These are phyloP conservation scores for Lycaena phlaeas DNA, from an alignment of 2,888 invertebrate species.

Conservation along the genomic window DNA sequence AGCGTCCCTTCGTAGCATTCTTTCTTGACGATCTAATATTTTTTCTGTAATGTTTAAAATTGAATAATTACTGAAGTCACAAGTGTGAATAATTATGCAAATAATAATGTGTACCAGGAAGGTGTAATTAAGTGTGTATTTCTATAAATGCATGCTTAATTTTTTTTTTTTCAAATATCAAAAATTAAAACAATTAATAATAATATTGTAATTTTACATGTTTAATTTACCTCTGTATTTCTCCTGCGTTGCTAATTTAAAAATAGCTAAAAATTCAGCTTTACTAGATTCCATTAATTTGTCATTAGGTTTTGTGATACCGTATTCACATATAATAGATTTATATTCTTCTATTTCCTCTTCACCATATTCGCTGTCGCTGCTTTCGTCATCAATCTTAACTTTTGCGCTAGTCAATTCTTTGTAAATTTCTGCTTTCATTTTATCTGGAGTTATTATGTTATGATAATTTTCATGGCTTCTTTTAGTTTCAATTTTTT, in stretches of 20 bases:
- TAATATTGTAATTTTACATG: no score
- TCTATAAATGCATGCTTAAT: no score
- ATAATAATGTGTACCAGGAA: no score
- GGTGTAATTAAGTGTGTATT: no score
- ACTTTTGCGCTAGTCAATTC: constrained; percentile 43
- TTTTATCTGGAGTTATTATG: constrained; percentile 54
- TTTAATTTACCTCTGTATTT: constrained; percentile 77
- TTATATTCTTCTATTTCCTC: constrained; percentile 61
- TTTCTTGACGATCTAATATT: constrained; percentile 75
- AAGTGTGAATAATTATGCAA: no score
- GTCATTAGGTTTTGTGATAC: constrained; percentile 10
- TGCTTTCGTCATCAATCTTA: constrained; percentile 41
- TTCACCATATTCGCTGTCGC: constrained; percentile 64
- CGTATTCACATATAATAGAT: constrained; percentile 65
- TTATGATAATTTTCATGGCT: constrained; percentile 28
- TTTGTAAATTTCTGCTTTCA: constrained; percentile 50
- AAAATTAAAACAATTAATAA: no score
- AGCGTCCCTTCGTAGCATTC: constrained; percentile 60
- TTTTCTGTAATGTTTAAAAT: constrained; percentile 54
- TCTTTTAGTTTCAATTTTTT: constrained; percentile 32
- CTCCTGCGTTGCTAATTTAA: constrained; percentile 75
- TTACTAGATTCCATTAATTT: constrained; percentile 50
- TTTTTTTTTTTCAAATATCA: no score
- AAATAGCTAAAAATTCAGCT: constrained; percentile 74
- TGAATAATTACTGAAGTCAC: no score